Percentiles rank a stretch among this genome's conserved stretches.
Conservation (phyloP, 2,888 invertebrate species). For the Cosmopolites sordidus region DNA sequence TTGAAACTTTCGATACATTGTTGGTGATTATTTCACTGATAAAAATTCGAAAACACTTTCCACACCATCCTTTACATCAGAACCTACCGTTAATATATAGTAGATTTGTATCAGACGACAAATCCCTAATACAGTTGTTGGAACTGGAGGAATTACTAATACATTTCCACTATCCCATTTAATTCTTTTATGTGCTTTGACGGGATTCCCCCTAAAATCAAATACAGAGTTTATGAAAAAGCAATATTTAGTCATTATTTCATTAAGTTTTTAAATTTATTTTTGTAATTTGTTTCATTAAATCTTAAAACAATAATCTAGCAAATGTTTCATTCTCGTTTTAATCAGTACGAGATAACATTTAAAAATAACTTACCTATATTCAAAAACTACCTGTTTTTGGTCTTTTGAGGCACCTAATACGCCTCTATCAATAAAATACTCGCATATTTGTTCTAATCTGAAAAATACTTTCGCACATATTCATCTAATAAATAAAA, state of each 20-base stretch:
- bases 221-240: no score
- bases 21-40: no score
- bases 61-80: no score
- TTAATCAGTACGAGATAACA: no score
- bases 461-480: slow-evolving; percentile 28
- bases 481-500: no score
- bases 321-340: no score
- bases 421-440: slow-evolving; percentile 70
- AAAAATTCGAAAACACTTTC: no score
- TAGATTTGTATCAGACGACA: slow-evolving; percentile 64
- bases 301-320: no score
- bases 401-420: slow-evolving; percentile 67
- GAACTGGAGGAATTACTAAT: slow-evolving; percentile 68
- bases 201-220: slow-evolving; percentile 55
- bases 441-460: slow-evolving; percentile 64
- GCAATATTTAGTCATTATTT: no score
- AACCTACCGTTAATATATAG: slow-evolving; percentile 65
- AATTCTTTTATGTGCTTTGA: slow-evolving; percentile 57
- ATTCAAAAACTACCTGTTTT: slow-evolving; percentile 66
- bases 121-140: slow-evolving; percentile 67
- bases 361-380: slow-evolving; percentile 49
- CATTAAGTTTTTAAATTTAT: no score
- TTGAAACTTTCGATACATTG: no score
- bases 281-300: no score
- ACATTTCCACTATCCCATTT: slow-evolving; percentile 65